A percentile compares a stretch with the other conserved stretches of the same genome.
Evolutionary conservation across 2,888 invertebrate species (phyloP).

Genomic region (Sarcophaga caerulescens): DNA sequence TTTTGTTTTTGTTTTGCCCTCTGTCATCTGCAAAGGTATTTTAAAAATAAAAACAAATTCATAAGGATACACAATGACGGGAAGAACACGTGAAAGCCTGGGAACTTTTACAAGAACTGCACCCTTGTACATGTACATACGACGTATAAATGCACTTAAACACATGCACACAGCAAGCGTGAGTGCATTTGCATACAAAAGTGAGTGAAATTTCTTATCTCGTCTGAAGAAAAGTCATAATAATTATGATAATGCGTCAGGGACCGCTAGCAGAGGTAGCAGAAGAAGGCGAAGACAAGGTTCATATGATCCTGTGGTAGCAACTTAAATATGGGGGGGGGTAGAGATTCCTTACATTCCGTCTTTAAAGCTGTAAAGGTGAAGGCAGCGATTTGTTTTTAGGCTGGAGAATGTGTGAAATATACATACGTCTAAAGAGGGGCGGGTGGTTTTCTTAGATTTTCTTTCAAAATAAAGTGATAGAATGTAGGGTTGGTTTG

Average conservation of each 20-base stretch:
- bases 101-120: conserved; percentile 56
- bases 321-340: not conserved
- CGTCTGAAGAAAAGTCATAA: conserved; percentile 63
- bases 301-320: not conserved
- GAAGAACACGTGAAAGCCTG: conserved; percentile 60
- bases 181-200: not conserved
- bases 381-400: conserved; percentile 45
- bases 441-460: not conserved
- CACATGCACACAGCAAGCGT: no score
- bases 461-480: not conserved
- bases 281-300: not conserved
- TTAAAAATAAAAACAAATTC: not conserved
- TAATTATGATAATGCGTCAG: conserved; percentile 62
- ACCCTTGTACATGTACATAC: conserved; percentile 44
- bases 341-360: conserved; percentile 6
- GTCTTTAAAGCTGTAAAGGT: conserved; percentile 35
- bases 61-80: conserved; percentile 30
- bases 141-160: not conserved
- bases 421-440: conserved; percentile 40
- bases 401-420: conserved; percentile 53
- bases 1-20: conserved; percentile 26
- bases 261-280: conserved; percentile 25
- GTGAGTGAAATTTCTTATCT: not conserved
- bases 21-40: conserved; percentile 53
- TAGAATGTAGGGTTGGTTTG: not conserved